Base-by-base conservation (phyloP, 2,113 vertebrate species). In the Nerophis ophidion region DNA sequence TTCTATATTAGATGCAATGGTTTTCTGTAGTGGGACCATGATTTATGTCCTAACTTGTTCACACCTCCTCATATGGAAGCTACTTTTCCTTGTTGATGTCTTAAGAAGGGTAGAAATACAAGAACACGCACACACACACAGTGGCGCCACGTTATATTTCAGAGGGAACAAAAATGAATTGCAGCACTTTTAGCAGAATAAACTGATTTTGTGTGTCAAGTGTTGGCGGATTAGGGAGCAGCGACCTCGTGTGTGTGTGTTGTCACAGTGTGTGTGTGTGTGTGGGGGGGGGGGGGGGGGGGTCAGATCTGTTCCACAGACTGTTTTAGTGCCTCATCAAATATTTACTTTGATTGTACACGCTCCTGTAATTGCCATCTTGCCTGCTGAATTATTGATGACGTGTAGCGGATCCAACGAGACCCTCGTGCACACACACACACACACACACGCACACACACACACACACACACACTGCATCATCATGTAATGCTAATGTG, bases 311-410 rank as follows among this genome's bases (percentile, higher is more conserved):
- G 77, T 88, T 88, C 86, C 82, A 86, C 81, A 69, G 84, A 86
- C 88, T 89, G 89, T 88, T 90, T 91, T 89, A 90, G 89, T 86
- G 86, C 84, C 87, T 91, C 88, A 91, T 91, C 84, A 91, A 91
- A 90, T 90, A 91, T 91, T 91, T 89, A 91, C 84, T 89, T 77
- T 91, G 90, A 91, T 91, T 91, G 90, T 91, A 89, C 87, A 90
- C 76, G 89, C 75, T 84, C 82, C 86, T 90, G 89, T 90, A 91
- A 90, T 91, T 90, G 89, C 87, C 85, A 88, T 89, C 86, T 88
- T 85, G 83, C 84, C 81, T 85, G 55, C 78, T 91, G 86, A 90
- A 91, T 91, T 90, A 90, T 91, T 90, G 85, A 91, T 89, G 82
- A 62, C 55, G 63, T 89, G 84, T 84, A 86, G 88, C 80, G 76